phyloP scores from a whole-genome alignment of 2,797 vertebrate species.

The Gambelia wislizenii region DNA sequence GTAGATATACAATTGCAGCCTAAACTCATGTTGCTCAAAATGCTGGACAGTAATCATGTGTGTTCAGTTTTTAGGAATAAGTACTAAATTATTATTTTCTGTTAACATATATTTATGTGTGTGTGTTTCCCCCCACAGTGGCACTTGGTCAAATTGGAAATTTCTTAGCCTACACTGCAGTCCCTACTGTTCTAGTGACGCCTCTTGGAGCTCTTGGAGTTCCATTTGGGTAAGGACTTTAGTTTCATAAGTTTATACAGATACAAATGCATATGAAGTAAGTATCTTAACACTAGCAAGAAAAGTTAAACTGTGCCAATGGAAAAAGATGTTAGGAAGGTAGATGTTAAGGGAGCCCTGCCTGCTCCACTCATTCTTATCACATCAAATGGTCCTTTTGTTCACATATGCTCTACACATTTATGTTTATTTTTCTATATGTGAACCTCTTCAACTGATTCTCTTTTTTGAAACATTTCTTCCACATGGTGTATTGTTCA shows the following conservation, averaged over 20 bases:
- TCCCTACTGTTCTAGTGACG: slow-evolving; percentile 94
- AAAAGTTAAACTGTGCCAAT: background rate
- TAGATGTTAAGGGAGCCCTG: background rate
- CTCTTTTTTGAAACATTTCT: slow-evolving; percentile 14
- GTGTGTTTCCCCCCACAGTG: slow-evolving; percentile 81
- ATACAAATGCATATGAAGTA: background rate
- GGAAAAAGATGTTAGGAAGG: background rate
- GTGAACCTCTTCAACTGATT: background rate
- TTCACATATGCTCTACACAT: background rate
- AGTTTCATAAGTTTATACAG: slow-evolving; percentile 27
- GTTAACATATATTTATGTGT: slow-evolving; percentile 41
- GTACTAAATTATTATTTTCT: background rate
- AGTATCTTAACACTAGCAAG: background rate
- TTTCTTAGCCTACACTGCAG: slow-evolving; percentile 94
- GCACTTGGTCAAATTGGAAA: slow-evolving; percentile 95
- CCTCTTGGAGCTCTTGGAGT: slow-evolving; percentile 97
- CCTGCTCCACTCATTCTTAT: background rate
- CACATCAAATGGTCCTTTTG: background rate
- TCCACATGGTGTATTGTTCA: slow-evolving; percentile 15
- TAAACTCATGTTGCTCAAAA: background rate
- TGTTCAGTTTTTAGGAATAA: background rate
- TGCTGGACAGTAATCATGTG: background rate
- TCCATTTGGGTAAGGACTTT: slow-evolving; percentile 91
- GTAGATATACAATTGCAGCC: background rate
- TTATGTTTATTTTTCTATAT: slow-evolving; percentile 22